Percentiles rank a stretch among this genome's conserved stretches.
Conservation (phyloP, 2,113 vertebrate species). For the Dunckerocampus dactyliophorus region DNA sequence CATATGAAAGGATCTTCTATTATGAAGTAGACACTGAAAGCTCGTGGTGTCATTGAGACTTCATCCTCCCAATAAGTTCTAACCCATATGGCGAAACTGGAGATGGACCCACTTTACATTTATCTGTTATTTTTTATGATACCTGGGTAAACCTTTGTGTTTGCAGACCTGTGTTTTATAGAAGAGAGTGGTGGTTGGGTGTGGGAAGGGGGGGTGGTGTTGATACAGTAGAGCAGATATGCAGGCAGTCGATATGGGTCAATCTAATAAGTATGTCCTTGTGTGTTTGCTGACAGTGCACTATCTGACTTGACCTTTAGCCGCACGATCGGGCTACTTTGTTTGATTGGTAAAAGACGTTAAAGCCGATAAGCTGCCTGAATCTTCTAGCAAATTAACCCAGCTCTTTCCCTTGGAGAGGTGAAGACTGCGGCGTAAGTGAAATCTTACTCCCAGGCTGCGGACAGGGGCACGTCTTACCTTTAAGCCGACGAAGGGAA, state of each 20-base stretch:
- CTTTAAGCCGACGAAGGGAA: slow-evolving; percentile 39
- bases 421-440: slow-evolving; percentile 30
- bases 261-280: slow-evolving; percentile 25
- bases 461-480: slow-evolving; percentile 8
- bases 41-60: too few species aligned
- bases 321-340: slow-evolving; percentile 22
- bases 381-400: slow-evolving; percentile 21
- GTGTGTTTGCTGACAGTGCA: slow-evolving; percentile 56
- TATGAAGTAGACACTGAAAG: too few species aligned
- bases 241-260: slow-evolving; percentile 36
- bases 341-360: slow-evolving; percentile 15
- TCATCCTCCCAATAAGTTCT: neutral
- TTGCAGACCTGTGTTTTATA: slow-evolving; percentile 69
- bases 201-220: neutral
- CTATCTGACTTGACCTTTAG: slow-evolving; percentile 35
- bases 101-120: slow-evolving; percentile 29
- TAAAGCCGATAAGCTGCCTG: slow-evolving; percentile 18
- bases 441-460: slow-evolving; percentile 38
- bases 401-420: slow-evolving; percentile 7
- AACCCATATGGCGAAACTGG: slow-evolving; percentile 23
- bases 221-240: slow-evolving; percentile 50
- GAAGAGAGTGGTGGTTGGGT: slow-evolving; percentile 29
- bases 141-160: slow-evolving; percentile 58
- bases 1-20: too few species aligned
- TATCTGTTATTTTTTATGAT: slow-evolving; percentile 63